phyloP scores from a whole-genome alignment of 2,797 vertebrate species.

The Pangasius larnaudii region DNA sequence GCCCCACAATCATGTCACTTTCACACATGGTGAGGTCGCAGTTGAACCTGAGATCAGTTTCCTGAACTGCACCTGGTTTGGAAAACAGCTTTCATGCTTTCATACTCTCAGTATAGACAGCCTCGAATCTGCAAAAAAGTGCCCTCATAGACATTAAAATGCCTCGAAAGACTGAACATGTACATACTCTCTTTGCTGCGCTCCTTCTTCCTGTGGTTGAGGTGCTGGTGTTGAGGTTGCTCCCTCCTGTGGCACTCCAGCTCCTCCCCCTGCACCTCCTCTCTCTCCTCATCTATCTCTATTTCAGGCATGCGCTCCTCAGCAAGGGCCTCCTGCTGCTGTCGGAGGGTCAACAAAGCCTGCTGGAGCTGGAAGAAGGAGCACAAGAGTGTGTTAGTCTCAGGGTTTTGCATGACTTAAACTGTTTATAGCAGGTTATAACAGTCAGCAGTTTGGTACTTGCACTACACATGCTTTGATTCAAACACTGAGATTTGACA shows the following conservation, averaged over 20 bases:
- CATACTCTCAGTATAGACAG: neutral
- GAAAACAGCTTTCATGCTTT: neutral
- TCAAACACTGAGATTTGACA: neutral
- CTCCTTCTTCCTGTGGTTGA: slow-evolving; percentile 81
- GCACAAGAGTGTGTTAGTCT: too few species aligned
- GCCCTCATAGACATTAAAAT: neutral
- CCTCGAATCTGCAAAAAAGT: neutral
- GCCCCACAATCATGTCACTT: slow-evolving; percentile 3
- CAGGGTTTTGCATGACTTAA: neutral
- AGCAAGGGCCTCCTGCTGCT: slow-evolving; percentile 85
- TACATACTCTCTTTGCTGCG: slow-evolving; percentile 82
- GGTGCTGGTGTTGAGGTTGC: slow-evolving; percentile 78
- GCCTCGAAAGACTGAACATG: neutral
- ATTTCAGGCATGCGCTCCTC: slow-evolving; percentile 82
- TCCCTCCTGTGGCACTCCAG: slow-evolving; percentile 83
- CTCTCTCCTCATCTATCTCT: slow-evolving; percentile 50
- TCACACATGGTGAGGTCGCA: slow-evolving; percentile 14
- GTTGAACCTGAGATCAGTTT: neutral
- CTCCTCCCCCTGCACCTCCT: slow-evolving; percentile 79
- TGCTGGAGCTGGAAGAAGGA: slow-evolving; percentile 81
- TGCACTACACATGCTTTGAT: neutral
- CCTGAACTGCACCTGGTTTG: slow-evolving; percentile 10
- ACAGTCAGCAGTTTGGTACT: slow-evolving; percentile 10
- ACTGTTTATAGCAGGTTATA: neutral
- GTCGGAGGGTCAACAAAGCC: slow-evolving; percentile 86